Base-by-base conservation (phyloP, 1,140 invertebrate genomes). In the Bombus cullumanus region DNA sequence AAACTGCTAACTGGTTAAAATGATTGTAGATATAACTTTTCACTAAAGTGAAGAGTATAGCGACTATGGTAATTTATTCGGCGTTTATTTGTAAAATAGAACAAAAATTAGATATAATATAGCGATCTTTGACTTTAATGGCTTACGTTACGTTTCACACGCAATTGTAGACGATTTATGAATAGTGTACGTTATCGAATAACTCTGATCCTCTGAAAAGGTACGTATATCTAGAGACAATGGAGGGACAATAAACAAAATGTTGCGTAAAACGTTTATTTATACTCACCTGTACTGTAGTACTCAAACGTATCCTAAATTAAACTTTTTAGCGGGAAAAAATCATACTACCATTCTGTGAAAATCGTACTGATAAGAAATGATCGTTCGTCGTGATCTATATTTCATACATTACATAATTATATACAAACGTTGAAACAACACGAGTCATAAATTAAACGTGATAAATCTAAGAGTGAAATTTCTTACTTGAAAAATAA, bases 211-310 rank as follows among this genome's bases (percentile, higher is more conserved):
- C 4, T n/a, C 59, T 5, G 28, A 9, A 66, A 66, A n/a, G 37
- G 1, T 53, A 37, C 34, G 12, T 12, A 28, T 71, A 71, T 39
- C 6, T 25, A 18, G 22, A 13, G 12, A 5, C 37, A 13, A 25
- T 25, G 5, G 15, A 18, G 8, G 13, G 75, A 37, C 68, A 79
- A 85, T 88, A 88, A 88, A 89, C 77, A 81, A 79, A 88, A 79
- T 66, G 59, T 66, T 85, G n/a, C 78, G 77, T 41, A 75, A 78
- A 66, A 78, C 31, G 34, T 68, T 82, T 86, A 88, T 86, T 89
- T 88, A 89, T 89, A 88, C 74, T 34, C 66, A 62, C 39, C 53
- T 78, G 59, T 15, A 39, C n/a, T 25, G 18, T 39, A 25, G 39
- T 41, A 53, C 9, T 68, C n/a, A 31, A 25, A 37, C 5, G 4